Percentiles rank a stretch among this genome's conserved stretches.
phyloP scores from a whole-genome alignment of 2,113 vertebrate genomes.

The Grammomys dolichurus region DNA sequence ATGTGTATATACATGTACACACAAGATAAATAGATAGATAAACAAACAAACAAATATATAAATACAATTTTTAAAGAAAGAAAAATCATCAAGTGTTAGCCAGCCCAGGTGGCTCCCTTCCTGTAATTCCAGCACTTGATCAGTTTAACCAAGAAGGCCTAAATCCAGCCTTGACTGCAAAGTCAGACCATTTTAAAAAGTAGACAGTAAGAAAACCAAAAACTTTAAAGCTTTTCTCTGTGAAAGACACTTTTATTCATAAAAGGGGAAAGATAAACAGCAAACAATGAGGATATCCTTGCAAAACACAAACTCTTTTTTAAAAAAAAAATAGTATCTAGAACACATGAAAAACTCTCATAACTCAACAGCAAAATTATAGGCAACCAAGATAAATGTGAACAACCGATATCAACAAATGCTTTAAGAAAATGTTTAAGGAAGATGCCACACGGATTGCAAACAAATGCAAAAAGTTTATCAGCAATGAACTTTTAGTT shows the following conservation, averaged over 20 bases:
- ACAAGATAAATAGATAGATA: background rate
- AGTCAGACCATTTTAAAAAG: background rate
- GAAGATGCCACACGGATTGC: background rate
- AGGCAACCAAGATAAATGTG: background rate
- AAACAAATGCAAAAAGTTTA: slow-evolving; percentile 5
- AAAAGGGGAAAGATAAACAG: slow-evolving; percentile 19
- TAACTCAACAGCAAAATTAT: background rate
- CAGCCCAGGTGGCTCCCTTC: background rate
- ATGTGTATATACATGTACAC: background rate
- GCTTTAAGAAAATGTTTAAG: background rate
- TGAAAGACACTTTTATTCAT: background rate
- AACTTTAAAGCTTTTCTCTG: background rate
- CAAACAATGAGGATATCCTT: background rate
- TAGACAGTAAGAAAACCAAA: background rate
- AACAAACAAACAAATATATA: background rate
- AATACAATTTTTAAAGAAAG: background rate
- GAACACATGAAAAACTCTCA: background rate
- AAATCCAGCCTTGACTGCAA: background rate
- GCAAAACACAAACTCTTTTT: background rate
- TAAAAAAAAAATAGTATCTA: background rate
- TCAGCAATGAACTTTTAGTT: background rate
- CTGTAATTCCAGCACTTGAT: background rate
- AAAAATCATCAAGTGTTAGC: background rate
- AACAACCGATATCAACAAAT: background rate
- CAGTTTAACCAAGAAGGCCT: background rate